Evolutionary conservation across 2,797 vertebrate species (phyloP).

Genomic region (Microctenopoma steveboyesi): DNA sequence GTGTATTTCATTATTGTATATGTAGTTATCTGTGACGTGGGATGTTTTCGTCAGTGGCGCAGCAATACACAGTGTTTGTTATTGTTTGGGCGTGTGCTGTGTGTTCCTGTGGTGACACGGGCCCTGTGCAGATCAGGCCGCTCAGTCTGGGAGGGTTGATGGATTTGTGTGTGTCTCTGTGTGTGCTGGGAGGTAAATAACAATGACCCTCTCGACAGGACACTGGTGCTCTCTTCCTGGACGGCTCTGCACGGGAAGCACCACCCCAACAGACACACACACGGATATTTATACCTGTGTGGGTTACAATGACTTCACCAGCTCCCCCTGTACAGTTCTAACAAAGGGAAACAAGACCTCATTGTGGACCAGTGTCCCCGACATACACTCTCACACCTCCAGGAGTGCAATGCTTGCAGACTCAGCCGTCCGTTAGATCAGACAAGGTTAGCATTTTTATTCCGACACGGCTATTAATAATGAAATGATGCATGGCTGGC

Average conservation of each 20-base stretch:
- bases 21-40: conserved; percentile 3
- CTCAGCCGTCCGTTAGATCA: conserved; percentile 90
- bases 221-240: conserved; percentile 82
- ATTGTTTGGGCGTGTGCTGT: conserved; percentile 75
- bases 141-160: conserved; percentile 61
- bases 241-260: conserved; percentile 74
- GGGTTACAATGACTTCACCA: conserved; percentile 74
- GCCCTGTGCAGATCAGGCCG: conserved; percentile 71
- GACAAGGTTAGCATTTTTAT: conserved; percentile 96
- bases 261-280: conserved; percentile 51
- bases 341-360: conserved; percentile 72
- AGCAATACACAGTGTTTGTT: conserved; percentile 61
- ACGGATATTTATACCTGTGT: conserved; percentile 77
- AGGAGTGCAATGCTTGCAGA: conserved; percentile 75
- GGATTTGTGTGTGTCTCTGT: conserved; percentile 38
- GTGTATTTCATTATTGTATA: not conserved
- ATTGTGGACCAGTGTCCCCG: conserved; percentile 54
- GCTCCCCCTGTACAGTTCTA: conserved; percentile 43
- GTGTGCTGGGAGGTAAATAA: conserved; percentile 74
- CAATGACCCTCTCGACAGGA: conserved; percentile 83
- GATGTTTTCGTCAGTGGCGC: conserved; percentile 11
- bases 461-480: conserved; percentile 96
- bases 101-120: conserved; percentile 74
- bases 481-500: conserved; percentile 88
- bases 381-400: conserved; percentile 37